Percentiles rank a stretch among this genome's conserved stretches.
These are phyloP conservation scores for Antheraea pernyi DNA, from an alignment of 1,140 invertebrate species.

Conservation along the genomic window DNA sequence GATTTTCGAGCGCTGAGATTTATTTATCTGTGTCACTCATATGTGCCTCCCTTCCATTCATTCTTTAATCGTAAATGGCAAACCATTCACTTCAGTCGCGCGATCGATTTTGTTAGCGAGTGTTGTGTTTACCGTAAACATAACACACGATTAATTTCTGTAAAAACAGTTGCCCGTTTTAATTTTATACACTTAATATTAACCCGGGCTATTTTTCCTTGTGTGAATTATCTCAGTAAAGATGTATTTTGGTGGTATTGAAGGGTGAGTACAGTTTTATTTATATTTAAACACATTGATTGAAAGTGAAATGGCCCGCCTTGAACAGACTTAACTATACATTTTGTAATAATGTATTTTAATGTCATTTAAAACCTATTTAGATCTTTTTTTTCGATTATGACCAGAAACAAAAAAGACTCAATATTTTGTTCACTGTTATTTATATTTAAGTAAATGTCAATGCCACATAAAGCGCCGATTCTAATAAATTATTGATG, in stretches of 20 bases:
- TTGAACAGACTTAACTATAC: constrained; percentile 51
- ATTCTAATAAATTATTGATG: neutral
- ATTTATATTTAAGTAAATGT: constrained; percentile 20
- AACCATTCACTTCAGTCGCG: constrained; percentile 26
- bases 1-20: neutral
- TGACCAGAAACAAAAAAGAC: neutral
- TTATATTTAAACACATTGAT: constrained; percentile 27
- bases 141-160: constrained; percentile 12
- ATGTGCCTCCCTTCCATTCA: constrained; percentile 10
- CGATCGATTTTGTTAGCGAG: constrained; percentile 37
- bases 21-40: constrained; percentile 20
- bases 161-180: neutral
- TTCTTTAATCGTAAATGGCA: constrained; percentile 11
- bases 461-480: constrained; percentile 13
- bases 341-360: constrained; percentile 30
- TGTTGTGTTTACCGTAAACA: constrained; percentile 23
- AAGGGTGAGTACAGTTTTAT: constrained; percentile 51
- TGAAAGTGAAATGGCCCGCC: constrained; percentile 66
- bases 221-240: constrained; percentile 16
- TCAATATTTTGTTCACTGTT: neutral
- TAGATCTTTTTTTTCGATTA: neutral
- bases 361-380: too few relatives aligned
- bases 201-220: constrained; percentile 11
- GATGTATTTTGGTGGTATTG: constrained; percentile 66
- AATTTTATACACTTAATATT: neutral